These are phyloP conservation scores for Heliconius congener DNA, from an alignment of 1,140 invertebrate species.

Conservation along the genomic window DNA sequence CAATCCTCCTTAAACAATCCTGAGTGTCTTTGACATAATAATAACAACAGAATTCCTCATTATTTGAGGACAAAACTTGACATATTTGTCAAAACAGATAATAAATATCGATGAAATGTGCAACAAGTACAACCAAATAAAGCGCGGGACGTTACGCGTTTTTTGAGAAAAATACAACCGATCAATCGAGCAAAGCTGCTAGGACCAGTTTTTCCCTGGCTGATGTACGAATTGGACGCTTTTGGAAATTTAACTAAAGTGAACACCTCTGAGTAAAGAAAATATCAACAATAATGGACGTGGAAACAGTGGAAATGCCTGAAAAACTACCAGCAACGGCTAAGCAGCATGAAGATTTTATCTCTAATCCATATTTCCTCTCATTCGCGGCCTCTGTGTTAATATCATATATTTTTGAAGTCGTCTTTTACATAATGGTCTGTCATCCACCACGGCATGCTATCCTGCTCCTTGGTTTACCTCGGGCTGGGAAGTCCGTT, in stretches of 20 bases:
- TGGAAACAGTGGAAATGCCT: neutral
- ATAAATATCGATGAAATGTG: constrained; percentile 1
- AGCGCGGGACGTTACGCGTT: neutral
- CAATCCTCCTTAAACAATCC: neutral
- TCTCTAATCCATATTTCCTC: neutral
- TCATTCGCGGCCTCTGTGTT: neutral
- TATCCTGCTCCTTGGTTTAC: neutral
- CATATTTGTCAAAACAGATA: neutral
- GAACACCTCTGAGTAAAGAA: neutral
- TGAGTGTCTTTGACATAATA: neutral
- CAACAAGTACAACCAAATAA: constrained; percentile 1
- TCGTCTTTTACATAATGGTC: neutral
- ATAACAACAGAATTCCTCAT: neutral
- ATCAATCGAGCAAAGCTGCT: neutral
- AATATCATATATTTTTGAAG: neutral
- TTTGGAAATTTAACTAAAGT: neutral
- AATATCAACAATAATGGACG: neutral
- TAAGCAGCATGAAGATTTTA: neutral
- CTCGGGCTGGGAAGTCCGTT: neutral
- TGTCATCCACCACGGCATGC: neutral
- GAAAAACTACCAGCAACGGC: neutral
- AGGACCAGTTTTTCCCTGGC: neutral
- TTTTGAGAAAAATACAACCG: neutral
- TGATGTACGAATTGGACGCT: neutral
- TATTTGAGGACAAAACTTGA: neutral